Evolutionary conservation across 2,888 invertebrate species (phyloP).

Genomic region (Gastrophysa polygoni): DNA sequence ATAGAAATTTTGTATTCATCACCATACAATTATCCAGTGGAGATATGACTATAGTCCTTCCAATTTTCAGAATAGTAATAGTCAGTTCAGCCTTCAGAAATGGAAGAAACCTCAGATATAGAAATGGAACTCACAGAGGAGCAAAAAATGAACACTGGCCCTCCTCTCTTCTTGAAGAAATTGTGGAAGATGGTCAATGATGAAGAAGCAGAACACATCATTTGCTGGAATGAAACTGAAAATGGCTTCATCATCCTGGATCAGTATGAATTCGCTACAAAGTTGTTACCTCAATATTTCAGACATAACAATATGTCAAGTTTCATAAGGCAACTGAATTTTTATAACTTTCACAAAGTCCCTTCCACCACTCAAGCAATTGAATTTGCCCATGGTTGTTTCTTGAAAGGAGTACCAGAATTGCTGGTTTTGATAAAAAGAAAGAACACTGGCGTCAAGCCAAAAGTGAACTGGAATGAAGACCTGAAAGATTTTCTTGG

Average conservation of each 20-base stretch:
- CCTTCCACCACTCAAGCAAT: conserved; percentile 87
- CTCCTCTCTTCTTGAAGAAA: conserved; percentile 44
- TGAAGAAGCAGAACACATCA: conserved; percentile 38
- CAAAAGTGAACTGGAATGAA: conserved; percentile 19
- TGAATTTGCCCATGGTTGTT: conserved; percentile 92
- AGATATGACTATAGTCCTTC: too few relatives aligned
- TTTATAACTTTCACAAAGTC: conserved; percentile 97
- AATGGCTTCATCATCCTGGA: conserved; percentile 91
- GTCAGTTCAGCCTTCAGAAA: not conserved
- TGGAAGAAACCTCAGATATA: not conserved
- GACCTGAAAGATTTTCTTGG: conserved; percentile 32
- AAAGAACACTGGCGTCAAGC: conserved; percentile 60
- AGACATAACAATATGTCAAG: conserved; percentile 99
- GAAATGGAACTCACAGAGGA: not conserved
- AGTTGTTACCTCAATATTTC: conserved; percentile 90
- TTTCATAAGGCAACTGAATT: conserved; percentile 94
- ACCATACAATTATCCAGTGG: too few relatives aligned
- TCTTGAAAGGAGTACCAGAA: conserved; percentile 80
- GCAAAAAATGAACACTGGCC: conserved; percentile 4
- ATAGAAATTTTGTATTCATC: too few relatives aligned
- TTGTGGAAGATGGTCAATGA: conserved; percentile 48
- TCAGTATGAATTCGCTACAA: conserved; percentile 87
- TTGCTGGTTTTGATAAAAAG: conserved; percentile 79
- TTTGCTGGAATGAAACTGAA: conserved; percentile 60
- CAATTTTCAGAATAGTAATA: not conserved